Evolutionary conservation across 1,140 invertebrate genomes (phyloP).

Genomic region (Diabrotica undecimpunctata): DNA sequence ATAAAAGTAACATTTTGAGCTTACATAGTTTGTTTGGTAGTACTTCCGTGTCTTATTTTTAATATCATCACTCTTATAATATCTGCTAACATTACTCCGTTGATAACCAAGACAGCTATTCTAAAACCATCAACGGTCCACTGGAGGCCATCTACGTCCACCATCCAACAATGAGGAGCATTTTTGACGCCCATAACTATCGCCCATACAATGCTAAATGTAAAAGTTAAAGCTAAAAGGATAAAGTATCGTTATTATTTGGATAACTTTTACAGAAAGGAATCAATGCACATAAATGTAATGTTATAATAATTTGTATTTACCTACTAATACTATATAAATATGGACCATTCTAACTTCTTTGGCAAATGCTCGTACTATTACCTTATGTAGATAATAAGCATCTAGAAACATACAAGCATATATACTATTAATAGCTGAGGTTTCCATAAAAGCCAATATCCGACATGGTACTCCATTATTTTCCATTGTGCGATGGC

Average conservation of each 20-base stretch:
- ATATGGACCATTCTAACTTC: conserved; percentile 48
- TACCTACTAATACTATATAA: conserved; percentile 47
- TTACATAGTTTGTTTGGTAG: conserved; percentile 46
- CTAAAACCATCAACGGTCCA: conserved; percentile 56
- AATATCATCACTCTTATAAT: conserved; percentile 53
- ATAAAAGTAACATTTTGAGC: neutral
- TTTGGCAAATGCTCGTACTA: conserved; percentile 54
- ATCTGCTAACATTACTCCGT: conserved; percentile 51
- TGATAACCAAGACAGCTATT: conserved; percentile 52
- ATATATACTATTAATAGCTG: conserved; percentile 53
- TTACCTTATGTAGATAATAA: conserved; percentile 55
- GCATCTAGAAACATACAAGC: conserved; percentile 60
- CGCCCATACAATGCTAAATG: conserved; percentile 53
- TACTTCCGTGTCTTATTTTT: conserved; percentile 51
- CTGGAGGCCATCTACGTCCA: conserved; percentile 50
- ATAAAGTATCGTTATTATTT: conserved; percentile 12
- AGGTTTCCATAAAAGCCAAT: conserved; percentile 51
- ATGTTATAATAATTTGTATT: conserved; percentile 1
- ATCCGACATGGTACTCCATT: conserved; percentile 51
- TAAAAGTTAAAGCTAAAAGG: conserved; percentile 48
- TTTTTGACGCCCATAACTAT: conserved; percentile 47
- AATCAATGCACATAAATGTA: no score
- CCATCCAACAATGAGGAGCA: conserved; percentile 54
- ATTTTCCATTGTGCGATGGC: conserved; percentile 48
- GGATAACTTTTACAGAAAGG: neutral